Conservation (phyloP, 2,888 invertebrate genomes). For the Chalcosyrphus nemorum region DNA sequence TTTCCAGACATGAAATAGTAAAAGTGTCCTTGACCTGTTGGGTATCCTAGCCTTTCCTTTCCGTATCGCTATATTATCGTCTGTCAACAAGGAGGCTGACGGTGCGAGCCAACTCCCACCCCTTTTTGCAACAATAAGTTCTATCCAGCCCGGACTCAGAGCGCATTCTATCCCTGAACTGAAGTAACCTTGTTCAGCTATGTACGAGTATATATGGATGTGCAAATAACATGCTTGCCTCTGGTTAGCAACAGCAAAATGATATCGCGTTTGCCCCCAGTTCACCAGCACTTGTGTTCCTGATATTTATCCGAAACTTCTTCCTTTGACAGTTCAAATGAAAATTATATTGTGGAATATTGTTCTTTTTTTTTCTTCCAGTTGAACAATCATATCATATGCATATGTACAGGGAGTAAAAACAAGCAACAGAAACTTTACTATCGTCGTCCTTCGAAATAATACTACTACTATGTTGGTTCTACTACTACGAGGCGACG, state of each 20-base stretch:
- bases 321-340: constrained; percentile 29
- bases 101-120: constrained; percentile 25
- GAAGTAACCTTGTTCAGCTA: constrained; percentile 65
- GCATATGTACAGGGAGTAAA: constrained; percentile 9
- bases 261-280: not conserved
- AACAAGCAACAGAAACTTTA: constrained; percentile 32
- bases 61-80: constrained; percentile 42
- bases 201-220: constrained; percentile 12
- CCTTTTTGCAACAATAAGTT: not conserved
- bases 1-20: constrained; percentile 66
- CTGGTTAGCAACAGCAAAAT: constrained; percentile 65
- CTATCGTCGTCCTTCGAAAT: constrained; percentile 50
- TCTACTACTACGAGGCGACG: constrained; percentile 47
- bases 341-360: constrained; percentile 31
- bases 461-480: constrained; percentile 52
- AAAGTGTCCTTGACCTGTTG: constrained; percentile 72
- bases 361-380: constrained; percentile 6
- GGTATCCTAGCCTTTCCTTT: constrained; percentile 49
- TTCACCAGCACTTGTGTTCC: not conserved
- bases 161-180: constrained; percentile 66
- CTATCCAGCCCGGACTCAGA: constrained; percentile 53
- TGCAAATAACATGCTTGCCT: constrained; percentile 31
- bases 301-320: constrained; percentile 25
- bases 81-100: constrained; percentile 59
- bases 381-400: constrained; percentile 22